A percentile compares a stretch with the other conserved stretches of the same genome.
Conservation (phyloP, 2,888 invertebrate species). For the Automeris io region DNA sequence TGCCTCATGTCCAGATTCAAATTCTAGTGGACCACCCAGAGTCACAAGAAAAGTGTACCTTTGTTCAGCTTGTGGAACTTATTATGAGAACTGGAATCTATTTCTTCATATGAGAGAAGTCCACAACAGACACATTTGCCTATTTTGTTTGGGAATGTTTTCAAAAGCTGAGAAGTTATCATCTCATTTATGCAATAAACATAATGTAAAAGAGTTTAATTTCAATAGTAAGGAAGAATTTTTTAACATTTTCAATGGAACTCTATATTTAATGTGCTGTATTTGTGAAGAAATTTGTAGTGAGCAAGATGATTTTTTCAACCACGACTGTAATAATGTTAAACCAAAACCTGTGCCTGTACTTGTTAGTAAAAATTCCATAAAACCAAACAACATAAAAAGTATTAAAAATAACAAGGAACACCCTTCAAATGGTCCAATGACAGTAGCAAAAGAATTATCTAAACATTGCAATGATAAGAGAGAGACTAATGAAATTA, state of each 20-base stretch:
- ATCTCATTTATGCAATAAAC: slow-evolving; percentile 86
- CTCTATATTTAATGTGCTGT: slow-evolving; percentile 88
- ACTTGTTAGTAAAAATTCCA: slow-evolving; percentile 62
- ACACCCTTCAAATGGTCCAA: slow-evolving; percentile 44
- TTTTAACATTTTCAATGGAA: slow-evolving; percentile 79
- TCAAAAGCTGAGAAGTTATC: slow-evolving; percentile 87
- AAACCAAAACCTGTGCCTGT: slow-evolving; percentile 71
- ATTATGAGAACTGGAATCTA: slow-evolving; percentile 91
- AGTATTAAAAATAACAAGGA: slow-evolving; percentile 42
- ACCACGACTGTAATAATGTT: slow-evolving; percentile 81
- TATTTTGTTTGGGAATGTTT: slow-evolving; percentile 90
- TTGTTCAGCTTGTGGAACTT: slow-evolving; percentile 88
- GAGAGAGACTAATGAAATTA: slow-evolving; percentile 42
- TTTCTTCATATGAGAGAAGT: slow-evolving; percentile 90
- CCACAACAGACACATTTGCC: slow-evolving; percentile 88
- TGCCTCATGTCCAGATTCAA: slow-evolving; percentile 47
- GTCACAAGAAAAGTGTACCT: slow-evolving; percentile 87
- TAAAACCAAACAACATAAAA: slow-evolving; percentile 51
- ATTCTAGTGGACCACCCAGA: slow-evolving; percentile 67
- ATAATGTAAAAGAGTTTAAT: slow-evolving; percentile 83
- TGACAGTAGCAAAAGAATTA: slow-evolving; percentile 34
- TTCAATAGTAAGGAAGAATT: slow-evolving; percentile 83
- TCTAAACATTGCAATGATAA: slow-evolving; percentile 39
- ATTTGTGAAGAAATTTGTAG: slow-evolving; percentile 87
- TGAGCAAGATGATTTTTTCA: slow-evolving; percentile 85